Evolutionary conservation across 2,888 invertebrate genomes (phyloP), one percentile per base, ranked within the genome.

Genomic region (Nycteola revayana): DNA sequence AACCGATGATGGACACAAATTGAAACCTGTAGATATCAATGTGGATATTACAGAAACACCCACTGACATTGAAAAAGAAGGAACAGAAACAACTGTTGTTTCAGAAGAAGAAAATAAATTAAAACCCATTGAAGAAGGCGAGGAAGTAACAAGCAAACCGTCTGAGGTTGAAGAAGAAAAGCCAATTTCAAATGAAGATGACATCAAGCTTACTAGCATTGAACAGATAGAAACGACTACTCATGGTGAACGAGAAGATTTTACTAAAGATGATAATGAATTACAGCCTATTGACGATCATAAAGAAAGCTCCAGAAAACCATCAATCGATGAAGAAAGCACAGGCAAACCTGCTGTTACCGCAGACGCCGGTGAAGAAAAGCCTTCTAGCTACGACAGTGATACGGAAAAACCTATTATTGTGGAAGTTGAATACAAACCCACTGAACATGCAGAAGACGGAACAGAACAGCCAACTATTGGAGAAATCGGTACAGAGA

Each of bases 41-140:
- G n/a, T n/a, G 8, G 25, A 24, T 17, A 7, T 9, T 2, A 28
- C 36, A 17, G 11, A 32, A 3, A 32, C 28, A 36, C 28, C 45
- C 2, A 27, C 21, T 20, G 20, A 30, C 14, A 34, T 39, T 32
- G 40, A 39, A 34, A 37, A 40, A 21, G 40, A 14, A 25, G 33
- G 9, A 22, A 47, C 53, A 22, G 20, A 24, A 7, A 9, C 7
- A 9, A 9, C 28, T 1, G 24, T 20, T 1, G 7, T 11, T 2
- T 9, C 11, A 1, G 24, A 28, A 20, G 11, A 20, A 9, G 18
- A 6, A 18, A n/a, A n/a, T n/a, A n/a, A n/a, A n/a, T n/a, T n/a
- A n/a, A n/a, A n/a, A n/a, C n/a, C n/a, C n/a, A n/a, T n/a, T n/a
- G n/a, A n/a, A n/a, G n/a, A n/a, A n/a, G n/a, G n/a, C n/a, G n/a